Percentiles rank a stretch among this genome's conserved stretches.
These are phyloP conservation scores for Choloepus didactylus DNA, from an alignment of 2,797 vertebrate genomes.

Conservation along the genomic window DNA sequence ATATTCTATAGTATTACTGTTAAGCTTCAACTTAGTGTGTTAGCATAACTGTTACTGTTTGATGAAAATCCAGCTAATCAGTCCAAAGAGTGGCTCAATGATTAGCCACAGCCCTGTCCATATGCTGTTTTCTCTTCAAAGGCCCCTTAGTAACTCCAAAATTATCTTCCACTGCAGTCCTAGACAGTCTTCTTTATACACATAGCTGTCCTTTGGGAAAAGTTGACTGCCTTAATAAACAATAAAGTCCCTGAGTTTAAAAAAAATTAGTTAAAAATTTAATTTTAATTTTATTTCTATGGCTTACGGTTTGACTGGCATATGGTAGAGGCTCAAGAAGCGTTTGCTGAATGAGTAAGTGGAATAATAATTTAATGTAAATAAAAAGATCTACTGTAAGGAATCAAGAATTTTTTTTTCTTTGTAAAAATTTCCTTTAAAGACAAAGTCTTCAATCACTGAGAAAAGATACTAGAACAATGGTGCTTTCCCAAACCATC, in stretches of 20 bases:
- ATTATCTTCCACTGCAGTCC: neutral
- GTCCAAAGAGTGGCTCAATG: neutral
- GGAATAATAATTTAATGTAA: neutral
- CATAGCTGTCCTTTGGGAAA: neutral
- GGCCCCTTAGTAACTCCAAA: neutral
- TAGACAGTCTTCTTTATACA: neutral
- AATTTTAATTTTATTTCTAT: slow-evolving; percentile 41
- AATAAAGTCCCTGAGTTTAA: neutral
- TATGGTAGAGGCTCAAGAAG: neutral
- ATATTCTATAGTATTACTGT: neutral
- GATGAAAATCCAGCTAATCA: neutral
- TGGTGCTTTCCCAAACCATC: neutral
- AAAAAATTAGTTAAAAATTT: neutral
- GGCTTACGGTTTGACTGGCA: neutral
- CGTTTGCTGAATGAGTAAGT: neutral
- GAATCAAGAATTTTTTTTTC: neutral
- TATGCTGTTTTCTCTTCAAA: neutral
- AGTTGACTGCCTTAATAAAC: neutral
- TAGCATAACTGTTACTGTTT: neutral
- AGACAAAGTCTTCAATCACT: neutral
- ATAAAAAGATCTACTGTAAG: neutral
- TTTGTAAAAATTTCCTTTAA: neutral
- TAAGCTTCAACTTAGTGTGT: neutral
- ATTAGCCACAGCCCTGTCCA: neutral
- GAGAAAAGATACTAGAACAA: neutral